Base-by-base conservation (phyloP, 2,888 invertebrate genomes). In the Idaea straminata region DNA sequence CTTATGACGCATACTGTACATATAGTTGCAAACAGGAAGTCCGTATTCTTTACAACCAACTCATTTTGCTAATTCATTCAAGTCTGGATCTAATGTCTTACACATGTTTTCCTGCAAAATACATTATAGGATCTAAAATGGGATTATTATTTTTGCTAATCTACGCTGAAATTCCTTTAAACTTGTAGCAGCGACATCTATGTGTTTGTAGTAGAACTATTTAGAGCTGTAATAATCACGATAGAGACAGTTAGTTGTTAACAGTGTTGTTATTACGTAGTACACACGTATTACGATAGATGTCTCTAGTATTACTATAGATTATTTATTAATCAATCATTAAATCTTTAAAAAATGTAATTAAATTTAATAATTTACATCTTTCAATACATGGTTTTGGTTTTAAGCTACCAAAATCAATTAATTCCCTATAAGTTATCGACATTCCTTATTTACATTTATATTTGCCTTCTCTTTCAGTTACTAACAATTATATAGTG, bases 401-500 rank as follows among this genome's bases (percentile, higher is more conserved):
- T 47, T 47, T 47, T 47, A 10, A 2, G 47, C 47, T 47, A 47
- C 13, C 13, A 47, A 47, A 47, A 13, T 47, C 5, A 47, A 47
- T 6, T 10, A 47, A 47, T 6, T 47, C 47, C 47, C 47, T 47
- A 6, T 47, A 47, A 3, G 47, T 13, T 47, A 47, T 47, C 47
- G 0, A 47, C 47, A 47, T 47, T 47, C 47, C 47, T 47, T 47
- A 25, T n/a, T 47, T 59, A 65, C 63, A 63, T 66, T 68, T 64
- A 68, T 66, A 63, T 71, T 72, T 15, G 64, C 72, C 78, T 72
- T 84, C 84, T 76, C 81, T 78, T 75, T 85, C 83, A 76, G 70
- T 69, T 77, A 57, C 65, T 68, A 64, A 70, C 64, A 66, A 71
- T 71, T 69, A 70, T 73, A 73, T 75, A 75, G 72, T 74, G 79